Percentiles rank a stretch among this genome's conserved stretches.
Evolutionary conservation across 2,888 invertebrate species (phyloP).

Genomic region (Agonopterix arenella): DNA sequence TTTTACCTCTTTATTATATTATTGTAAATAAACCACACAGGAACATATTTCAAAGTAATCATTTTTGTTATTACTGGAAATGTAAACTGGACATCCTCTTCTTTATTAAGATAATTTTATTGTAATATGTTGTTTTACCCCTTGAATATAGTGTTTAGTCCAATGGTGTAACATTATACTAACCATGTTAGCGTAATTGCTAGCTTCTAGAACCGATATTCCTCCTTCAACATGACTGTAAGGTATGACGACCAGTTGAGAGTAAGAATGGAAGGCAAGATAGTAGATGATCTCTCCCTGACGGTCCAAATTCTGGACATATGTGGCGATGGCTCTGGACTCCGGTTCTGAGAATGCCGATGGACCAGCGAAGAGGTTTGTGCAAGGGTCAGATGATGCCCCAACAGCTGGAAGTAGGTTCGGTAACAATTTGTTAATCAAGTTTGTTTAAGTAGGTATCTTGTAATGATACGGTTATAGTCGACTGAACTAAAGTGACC

Average conservation of each 20-base stretch:
- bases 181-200: constrained; percentile 59
- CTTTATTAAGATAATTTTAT: too few relatives aligned
- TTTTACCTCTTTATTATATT: too few relatives aligned
- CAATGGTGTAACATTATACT: constrained; percentile 9
- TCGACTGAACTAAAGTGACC: too few relatives aligned
- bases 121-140: too few relatives aligned
- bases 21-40: too few relatives aligned
- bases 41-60: too few relatives aligned
- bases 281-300: constrained; percentile 57
- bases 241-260: constrained; percentile 71
- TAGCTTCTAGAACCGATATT: constrained; percentile 23
- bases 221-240: constrained; percentile 49
- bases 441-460: too few relatives aligned
- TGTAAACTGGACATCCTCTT: too few relatives aligned
- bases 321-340: constrained; percentile 50
- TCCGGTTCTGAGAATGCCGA: constrained; percentile 75
- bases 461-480: too few relatives aligned
- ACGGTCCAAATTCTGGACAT: constrained; percentile 31
- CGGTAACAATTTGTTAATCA: too few relatives aligned
- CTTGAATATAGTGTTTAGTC: too few relatives aligned
- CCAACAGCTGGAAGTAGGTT: constrained; percentile 39
- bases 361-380: constrained; percentile 70
- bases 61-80: neutral
- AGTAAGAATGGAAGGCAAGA: constrained; percentile 75
- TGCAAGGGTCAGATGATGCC: constrained; percentile 61